Percentiles rank a stretch among this genome's conserved stretches.
Conservation (phyloP, 2,797 vertebrate genomes). For the Salarias fasciatus region DNA sequence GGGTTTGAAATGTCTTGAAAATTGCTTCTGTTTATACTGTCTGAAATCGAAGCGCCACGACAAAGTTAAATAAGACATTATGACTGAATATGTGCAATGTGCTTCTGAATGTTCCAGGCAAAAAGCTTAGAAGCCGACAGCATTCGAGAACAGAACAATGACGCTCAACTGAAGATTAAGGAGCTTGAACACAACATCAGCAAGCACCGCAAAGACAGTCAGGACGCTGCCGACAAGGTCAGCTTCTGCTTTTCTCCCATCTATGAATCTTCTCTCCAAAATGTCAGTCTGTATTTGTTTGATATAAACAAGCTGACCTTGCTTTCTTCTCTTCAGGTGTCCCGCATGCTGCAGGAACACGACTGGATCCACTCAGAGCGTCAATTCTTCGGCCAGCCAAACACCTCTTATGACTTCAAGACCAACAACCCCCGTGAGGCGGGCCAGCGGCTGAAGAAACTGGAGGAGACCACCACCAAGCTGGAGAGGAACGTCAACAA, state of each 20-base stretch:
- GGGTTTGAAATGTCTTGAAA: too few species aligned
- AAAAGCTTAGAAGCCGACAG: slow-evolving; percentile 84
- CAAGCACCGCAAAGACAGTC: slow-evolving; percentile 87
- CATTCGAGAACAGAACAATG: slow-evolving; percentile 87
- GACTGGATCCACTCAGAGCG: slow-evolving; percentile 93
- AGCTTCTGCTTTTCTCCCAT: background rate
- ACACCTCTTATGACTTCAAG: slow-evolving; percentile 94
- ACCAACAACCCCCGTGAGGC: slow-evolving; percentile 87
- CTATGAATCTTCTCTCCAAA: too few species aligned
- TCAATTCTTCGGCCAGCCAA: slow-evolving; percentile 89
- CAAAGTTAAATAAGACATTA: too few species aligned
- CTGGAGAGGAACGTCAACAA: slow-evolving; percentile 90
- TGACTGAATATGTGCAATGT: background rate
- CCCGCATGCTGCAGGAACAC: slow-evolving; percentile 89
- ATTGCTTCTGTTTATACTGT: too few species aligned
- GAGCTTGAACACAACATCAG: slow-evolving; percentile 89
- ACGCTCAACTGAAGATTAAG: slow-evolving; percentile 90
- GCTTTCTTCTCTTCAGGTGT: slow-evolving; percentile 77
- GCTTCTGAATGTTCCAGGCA: slow-evolving; percentile 48
- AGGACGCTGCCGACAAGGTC: slow-evolving; percentile 85
- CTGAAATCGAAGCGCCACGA: too few species aligned
- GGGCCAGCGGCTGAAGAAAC: slow-evolving; percentile 87
- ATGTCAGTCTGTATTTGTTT: too few species aligned
- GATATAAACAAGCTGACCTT: background rate
- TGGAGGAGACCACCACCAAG: slow-evolving; percentile 87